phyloP scores from a whole-genome alignment of 92 coral and sea anemone species.

The Porites evermanni region DNA sequence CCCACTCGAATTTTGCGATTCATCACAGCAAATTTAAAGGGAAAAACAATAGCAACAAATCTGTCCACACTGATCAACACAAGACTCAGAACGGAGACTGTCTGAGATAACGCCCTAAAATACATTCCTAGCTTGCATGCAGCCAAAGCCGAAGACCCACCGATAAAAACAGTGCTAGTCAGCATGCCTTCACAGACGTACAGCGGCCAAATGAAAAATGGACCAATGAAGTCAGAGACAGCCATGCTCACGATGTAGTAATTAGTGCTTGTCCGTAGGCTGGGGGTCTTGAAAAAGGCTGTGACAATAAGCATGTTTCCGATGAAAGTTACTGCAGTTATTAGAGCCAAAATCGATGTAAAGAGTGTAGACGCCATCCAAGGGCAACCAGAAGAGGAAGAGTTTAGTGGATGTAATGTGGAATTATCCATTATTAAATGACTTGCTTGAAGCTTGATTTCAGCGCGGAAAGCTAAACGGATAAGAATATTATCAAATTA shows the following conservation, averaged over 20 bases:
- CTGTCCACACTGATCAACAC: background rate
- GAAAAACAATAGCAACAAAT: background rate
- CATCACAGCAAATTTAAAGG: background rate
- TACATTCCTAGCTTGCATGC: constrained; percentile 1
- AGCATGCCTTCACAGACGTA: background rate
- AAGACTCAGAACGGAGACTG: background rate
- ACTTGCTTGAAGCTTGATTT: background rate
- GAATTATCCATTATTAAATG: background rate
- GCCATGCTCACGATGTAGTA: constrained; percentile 5
- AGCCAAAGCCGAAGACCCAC: background rate
- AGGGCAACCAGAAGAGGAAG: background rate
- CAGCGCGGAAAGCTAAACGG: background rate
- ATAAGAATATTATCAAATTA: too few relatives aligned
- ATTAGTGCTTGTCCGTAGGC: background rate
- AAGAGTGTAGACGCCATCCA: background rate
- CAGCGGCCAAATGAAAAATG: background rate
- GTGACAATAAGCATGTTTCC: background rate
- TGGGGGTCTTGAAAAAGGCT: background rate
- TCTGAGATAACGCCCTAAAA: background rate
- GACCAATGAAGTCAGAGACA: background rate
- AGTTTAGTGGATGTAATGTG: background rate
- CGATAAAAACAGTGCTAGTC: background rate
- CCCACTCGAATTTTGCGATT: background rate
- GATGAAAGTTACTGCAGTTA: background rate
- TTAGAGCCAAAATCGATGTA: background rate